Evolutionary conservation across 2,113 vertebrate genomes (phyloP), one percentile per base, ranked within the genome.

Genomic region (Lasiurus cinereus): DNA sequence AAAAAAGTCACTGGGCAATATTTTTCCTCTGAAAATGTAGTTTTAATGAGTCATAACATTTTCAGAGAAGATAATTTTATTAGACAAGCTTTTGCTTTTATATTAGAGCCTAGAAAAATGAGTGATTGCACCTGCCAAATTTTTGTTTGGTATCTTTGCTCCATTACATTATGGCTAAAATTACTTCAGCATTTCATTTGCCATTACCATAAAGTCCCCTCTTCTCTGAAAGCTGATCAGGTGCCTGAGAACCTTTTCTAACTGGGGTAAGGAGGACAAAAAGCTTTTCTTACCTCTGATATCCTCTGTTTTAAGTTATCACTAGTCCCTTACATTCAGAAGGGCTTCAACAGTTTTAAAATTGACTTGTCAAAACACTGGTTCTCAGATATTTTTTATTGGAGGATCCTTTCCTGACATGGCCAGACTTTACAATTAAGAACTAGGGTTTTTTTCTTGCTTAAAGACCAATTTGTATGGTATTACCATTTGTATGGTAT

Each of bases 1-100:
- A 84, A 50, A 84, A 50, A 92, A 74, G 72, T 89, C 31, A 80
- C 21, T 94, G 54, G 22, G 22, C 59, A 46, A 48, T 1, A 50
- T 76, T 94, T 91, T 96, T 95, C 90, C 70, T 96, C 27, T 96
- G 76, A 70, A 95, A 78, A 67, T 52, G 76, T 12, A 62, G 8
- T 94, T 97, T 96, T 77, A 91, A n/a, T 91, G 92, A 88, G 27
- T 89, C 50, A 54, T 2, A 76, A 56, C 74, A 84, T 50, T 62
- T 93, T 92, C 95, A 16, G 84, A 43, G 84, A 89, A 31, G 46
- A 27, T 77, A 33, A 77, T 50, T 92, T 79, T 74, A 56, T 88
- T 97, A 33, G 93, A 78, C 19, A 70, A 70, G 80, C 46, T 85
- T 1, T 83, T 92, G 77, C 62, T 95, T 11, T 73, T 67, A 16